These are phyloP conservation scores for Callimorpha dominula DNA, from an alignment of 2,888 invertebrate genomes.

Conservation along the genomic window DNA sequence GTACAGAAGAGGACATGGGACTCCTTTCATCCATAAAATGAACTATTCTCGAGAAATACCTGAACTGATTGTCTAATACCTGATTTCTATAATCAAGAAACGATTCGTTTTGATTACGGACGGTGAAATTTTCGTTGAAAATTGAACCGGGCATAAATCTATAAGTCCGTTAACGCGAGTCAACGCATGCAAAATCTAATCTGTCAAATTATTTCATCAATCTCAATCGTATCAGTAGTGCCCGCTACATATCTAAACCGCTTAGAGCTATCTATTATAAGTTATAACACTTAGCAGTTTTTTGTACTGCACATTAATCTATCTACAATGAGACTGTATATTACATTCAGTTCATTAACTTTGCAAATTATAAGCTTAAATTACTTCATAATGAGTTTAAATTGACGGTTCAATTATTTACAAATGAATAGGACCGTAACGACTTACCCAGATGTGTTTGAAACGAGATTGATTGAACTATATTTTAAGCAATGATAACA, in stretches of 20 bases:
- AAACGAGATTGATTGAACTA: neutral
- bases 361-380: slow-evolving; percentile 31
- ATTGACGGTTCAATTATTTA: neutral
- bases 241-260: neutral
- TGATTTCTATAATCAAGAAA: too few species aligned
- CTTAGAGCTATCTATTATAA: slow-evolving; percentile 15
- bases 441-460: neutral
- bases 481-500: neutral
- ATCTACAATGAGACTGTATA: slow-evolving; percentile 23
- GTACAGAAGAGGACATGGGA: too few species aligned
- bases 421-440: neutral
- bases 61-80: too few species aligned
- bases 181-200: too few species aligned
- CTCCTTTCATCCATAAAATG: too few species aligned
- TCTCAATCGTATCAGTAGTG: too few species aligned
- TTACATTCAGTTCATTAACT: slow-evolving; percentile 38
- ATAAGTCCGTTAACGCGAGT: too few species aligned
- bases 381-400: neutral
- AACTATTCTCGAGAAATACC: too few species aligned
- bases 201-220: too few species aligned
- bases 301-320: slow-evolving; percentile 31
- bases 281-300: slow-evolving; percentile 28
- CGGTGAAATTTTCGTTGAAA: too few species aligned
- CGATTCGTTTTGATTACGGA: too few species aligned
- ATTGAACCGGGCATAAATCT: too few species aligned